phyloP scores from a whole-genome alignment of 2,797 vertebrate genomes.

The Serranus cabrilla region DNA sequence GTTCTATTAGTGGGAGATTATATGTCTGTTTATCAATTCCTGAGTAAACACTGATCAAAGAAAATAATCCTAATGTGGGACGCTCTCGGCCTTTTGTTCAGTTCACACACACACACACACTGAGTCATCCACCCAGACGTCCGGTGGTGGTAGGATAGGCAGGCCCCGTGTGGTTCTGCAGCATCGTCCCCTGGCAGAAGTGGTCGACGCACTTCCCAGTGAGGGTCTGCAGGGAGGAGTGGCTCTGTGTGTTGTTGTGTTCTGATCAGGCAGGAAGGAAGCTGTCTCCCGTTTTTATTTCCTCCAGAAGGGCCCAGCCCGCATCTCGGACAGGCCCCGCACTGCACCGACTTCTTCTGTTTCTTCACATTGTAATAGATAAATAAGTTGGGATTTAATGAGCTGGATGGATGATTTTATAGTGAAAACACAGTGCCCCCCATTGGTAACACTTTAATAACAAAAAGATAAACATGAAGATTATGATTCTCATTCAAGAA shows the following conservation, averaged over 20 bases:
- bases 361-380: constrained; percentile 1
- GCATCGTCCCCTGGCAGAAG: constrained; percentile 19
- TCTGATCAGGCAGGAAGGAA: constrained; percentile 93
- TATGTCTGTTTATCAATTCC: constrained; percentile 48
- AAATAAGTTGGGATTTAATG: constrained; percentile 20
- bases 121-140: background rate
- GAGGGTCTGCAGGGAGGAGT: constrained; percentile 51
- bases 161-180: constrained; percentile 26
- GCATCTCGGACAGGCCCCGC: constrained; percentile 38
- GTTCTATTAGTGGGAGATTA: constrained; percentile 61
- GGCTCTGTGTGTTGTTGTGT: constrained; percentile 70
- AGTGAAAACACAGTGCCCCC: constrained; percentile 53
- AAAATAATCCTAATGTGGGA: constrained; percentile 30
- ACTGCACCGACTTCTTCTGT: constrained; percentile 33
- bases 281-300: constrained; percentile 94
- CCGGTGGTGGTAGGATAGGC: constrained; percentile 41
- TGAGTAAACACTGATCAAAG: constrained; percentile 66
- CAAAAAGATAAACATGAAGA: too few relatives aligned
- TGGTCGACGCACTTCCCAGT: constrained; percentile 49
- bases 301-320: constrained; percentile 85
- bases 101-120: constrained; percentile 16
- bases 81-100: constrained; percentile 60
- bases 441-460: too few relatives aligned
- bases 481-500: too few relatives aligned
- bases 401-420: constrained; percentile 19